These are phyloP conservation scores for Pogonomyrmex californicus DNA, from an alignment of 1,140 invertebrate genomes.

Conservation along the genomic window DNA sequence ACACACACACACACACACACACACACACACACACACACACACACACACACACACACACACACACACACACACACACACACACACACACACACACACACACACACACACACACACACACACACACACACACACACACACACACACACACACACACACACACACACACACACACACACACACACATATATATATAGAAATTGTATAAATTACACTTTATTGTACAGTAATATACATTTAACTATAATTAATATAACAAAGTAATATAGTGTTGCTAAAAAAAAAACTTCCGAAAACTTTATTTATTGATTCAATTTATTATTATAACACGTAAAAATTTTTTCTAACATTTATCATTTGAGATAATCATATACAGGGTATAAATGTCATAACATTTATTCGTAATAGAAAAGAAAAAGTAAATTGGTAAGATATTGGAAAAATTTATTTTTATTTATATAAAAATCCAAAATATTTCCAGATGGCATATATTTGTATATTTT, in stretches of 20 bases:
- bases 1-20: too few relatives aligned
- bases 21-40: background rate
- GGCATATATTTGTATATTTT: background rate
- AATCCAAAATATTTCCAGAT: background rate
- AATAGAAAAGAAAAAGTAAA: background rate
- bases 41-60: too few relatives aligned
- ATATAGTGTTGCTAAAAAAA: conserved; percentile 30
- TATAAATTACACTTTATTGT: conserved; percentile 58
- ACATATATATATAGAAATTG: conserved; percentile 27
- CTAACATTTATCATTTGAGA: conserved; percentile 12
- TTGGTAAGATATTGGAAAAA: background rate
- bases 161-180: too few relatives aligned
- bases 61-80: too few relatives aligned
- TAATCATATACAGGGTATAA: conserved; percentile 36
- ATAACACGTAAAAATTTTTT: conserved; percentile 24
- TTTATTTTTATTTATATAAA: background rate
- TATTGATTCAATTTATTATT: conserved; percentile 38
- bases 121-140: background rate
- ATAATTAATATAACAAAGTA: conserved; percentile 23
- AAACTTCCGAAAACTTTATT: conserved; percentile 33
- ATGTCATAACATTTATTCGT: background rate
- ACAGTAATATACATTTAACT: conserved; percentile 43
- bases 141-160: too few relatives aligned
- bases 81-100: background rate
- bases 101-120: background rate